A percentile compares a stretch with the other conserved stretches of the same genome.
These are phyloP conservation scores for Myripristis jacobus DNA, from an alignment of 2,797 vertebrate species.

Conservation along the genomic window DNA sequence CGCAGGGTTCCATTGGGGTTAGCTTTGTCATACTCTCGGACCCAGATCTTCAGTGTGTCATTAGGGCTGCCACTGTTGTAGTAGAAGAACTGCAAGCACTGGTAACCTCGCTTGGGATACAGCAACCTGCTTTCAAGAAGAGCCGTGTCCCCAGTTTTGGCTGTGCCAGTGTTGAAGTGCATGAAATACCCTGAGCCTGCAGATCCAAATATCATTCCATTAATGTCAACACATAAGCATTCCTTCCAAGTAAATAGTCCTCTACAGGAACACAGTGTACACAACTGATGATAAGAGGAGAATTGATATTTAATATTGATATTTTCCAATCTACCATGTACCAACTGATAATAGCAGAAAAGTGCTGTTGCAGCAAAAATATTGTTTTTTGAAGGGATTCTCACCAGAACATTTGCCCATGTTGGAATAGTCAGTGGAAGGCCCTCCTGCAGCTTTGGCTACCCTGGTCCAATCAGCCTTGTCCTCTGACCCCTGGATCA, in stretches of 20 bases:
- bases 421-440: conserved; percentile 87
- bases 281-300: not conserved
- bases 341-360: not conserved
- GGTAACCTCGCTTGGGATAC: conserved; percentile 89
- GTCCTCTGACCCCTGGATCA: conserved; percentile 88
- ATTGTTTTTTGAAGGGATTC: conserved; percentile 1
- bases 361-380: not conserved
- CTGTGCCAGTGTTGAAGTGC: conserved; percentile 85
- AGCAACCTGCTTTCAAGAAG: conserved; percentile 88
- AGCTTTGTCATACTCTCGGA: conserved; percentile 83
- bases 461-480: conserved; percentile 84
- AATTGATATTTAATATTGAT: not conserved
- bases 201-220: not conserved
- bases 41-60: conserved; percentile 82
- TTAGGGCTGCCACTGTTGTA: conserved; percentile 83
- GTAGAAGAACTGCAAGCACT: conserved; percentile 94
- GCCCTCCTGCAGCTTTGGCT: conserved; percentile 75
- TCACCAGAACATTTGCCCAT: conserved; percentile 90
- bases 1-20: conserved; percentile 76
- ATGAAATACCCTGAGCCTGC: conserved; percentile 92
- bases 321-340: not conserved
- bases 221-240: not conserved
- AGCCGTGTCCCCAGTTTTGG: conserved; percentile 71
- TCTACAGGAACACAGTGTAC: not conserved
- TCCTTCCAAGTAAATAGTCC: not conserved